These are phyloP conservation scores for Hermodice carunculata DNA, from an alignment of 2,888 invertebrate genomes.

Conservation along the genomic window DNA sequence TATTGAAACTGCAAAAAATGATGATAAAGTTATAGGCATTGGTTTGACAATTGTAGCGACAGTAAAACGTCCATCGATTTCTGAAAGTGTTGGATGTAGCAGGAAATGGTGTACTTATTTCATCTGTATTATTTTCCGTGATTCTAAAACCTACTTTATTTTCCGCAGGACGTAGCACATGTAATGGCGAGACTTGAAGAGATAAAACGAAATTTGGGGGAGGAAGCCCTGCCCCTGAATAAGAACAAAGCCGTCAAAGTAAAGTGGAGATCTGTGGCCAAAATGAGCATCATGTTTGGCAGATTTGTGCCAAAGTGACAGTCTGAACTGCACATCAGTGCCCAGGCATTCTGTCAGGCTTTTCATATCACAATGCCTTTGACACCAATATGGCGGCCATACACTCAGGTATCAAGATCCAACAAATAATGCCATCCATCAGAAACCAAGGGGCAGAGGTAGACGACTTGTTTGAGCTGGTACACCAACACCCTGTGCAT, in stretches of 20 bases:
- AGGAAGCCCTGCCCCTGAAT: constrained; percentile 50
- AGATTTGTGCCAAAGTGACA: constrained; percentile 52
- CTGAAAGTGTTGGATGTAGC: too few relatives aligned
- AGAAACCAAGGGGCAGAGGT: constrained; percentile 20
- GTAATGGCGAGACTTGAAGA: constrained; percentile 49
- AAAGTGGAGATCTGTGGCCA: constrained; percentile 53
- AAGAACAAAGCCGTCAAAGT: constrained; percentile 44
- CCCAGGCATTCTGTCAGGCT: constrained; percentile 53
- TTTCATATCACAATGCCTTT: constrained; percentile 54
- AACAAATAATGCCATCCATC: constrained; percentile 50
- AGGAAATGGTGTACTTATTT: too few relatives aligned
- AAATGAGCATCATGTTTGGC: constrained; percentile 47
- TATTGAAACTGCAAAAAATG: too few relatives aligned
- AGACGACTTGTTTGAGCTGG: constrained; percentile 45
- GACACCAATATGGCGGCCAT: constrained; percentile 48
- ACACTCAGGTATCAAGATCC: constrained; percentile 47
- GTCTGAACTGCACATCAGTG: constrained; percentile 23
- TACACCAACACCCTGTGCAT: constrained; percentile 50
- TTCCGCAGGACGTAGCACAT: constrained; percentile 54
- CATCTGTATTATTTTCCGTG: too few relatives aligned
- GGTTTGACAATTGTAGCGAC: too few relatives aligned
- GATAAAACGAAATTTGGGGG: constrained; percentile 49
- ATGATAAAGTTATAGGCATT: too few relatives aligned
- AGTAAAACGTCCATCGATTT: too few relatives aligned
- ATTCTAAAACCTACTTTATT: too few relatives aligned